Percentiles rank a stretch among this genome's conserved stretches.
These are phyloP conservation scores for Otis tarda DNA, from an alignment of 2,113 vertebrate genomes.

Conservation along the genomic window DNA sequence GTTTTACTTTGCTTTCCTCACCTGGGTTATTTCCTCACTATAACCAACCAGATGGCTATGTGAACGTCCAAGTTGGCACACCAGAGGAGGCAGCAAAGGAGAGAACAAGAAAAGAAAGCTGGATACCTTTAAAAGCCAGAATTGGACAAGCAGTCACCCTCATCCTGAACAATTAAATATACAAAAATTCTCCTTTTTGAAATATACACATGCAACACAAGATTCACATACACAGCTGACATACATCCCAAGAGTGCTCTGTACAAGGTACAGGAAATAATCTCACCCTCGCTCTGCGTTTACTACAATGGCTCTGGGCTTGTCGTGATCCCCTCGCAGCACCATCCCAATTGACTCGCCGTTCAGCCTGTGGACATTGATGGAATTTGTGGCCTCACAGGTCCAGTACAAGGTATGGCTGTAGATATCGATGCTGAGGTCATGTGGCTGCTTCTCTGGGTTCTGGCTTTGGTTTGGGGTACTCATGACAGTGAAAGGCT, in stretches of 20 bases:
- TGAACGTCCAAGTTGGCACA: not conserved
- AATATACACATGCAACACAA: not conserved
- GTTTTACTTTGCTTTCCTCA: not conserved
- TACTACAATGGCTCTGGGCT: slow-evolving; percentile 86
- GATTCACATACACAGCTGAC: not conserved
- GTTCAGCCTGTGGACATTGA: slow-evolving; percentile 87
- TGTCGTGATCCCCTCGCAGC: slow-evolving; percentile 85
- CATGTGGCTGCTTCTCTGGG: slow-evolving; percentile 87
- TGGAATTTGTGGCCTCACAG: slow-evolving; percentile 89
- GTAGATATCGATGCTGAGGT: slow-evolving; percentile 90
- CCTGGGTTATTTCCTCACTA: not conserved
- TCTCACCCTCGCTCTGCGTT: slow-evolving; percentile 90
- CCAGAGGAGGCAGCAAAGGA: not conserved
- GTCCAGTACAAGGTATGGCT: slow-evolving; percentile 94
- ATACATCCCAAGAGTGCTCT: not conserved
- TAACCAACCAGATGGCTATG: not conserved
- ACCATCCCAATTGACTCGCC: slow-evolving; percentile 87
- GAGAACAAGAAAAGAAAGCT: not conserved
- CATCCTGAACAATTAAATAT: not conserved
- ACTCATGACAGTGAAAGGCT: slow-evolving; percentile 84
- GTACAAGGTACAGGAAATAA: not conserved
- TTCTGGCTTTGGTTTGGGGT: slow-evolving; percentile 76
- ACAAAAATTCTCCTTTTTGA: not conserved
- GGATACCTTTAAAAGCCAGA: not conserved
- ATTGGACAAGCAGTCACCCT: not conserved